Evolutionary conservation across 2,113 vertebrate species (phyloP), one percentile per base, ranked within the genome.

Genomic region (Brachypodius melanocephalos): DNA sequence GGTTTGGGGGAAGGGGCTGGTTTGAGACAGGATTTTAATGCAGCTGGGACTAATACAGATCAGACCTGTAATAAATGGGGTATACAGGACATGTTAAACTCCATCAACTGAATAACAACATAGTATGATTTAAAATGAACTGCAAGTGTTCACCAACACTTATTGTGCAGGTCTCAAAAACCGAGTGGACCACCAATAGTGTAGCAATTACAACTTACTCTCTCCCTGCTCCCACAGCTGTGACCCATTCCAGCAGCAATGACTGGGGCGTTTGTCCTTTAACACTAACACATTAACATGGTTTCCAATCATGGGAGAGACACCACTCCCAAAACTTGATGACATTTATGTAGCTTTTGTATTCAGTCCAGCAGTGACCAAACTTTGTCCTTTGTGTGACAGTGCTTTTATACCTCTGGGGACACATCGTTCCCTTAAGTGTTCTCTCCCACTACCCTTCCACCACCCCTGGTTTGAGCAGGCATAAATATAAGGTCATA

Each of bases 31-130:
- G 58, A 62, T 86, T 89, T 91, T 88, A 91, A 90, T 75, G 71
- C 92, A 93, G 87, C 83, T 91, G 93, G 90, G 85, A 93, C 28
- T 90, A 91, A 87, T 90, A 80, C 55, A 94, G 83, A 89, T 89
- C 82, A 80, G 76, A 95, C 78, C 77, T 86, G 76, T 34, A 89
- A 91, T 76, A 85, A 94, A 80, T 20, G n/a, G 66, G 76, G 86
- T 92, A 96, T 58, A 74, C 54, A 52, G 62, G 66, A 84, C 85
- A 71, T 29, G 68, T 82, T 88, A 57, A 96, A 88, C 68, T 90
- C 82, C 65, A 62, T 75, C 82, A 76, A 28, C 29, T 55, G 63
- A 88, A 12, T 57, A 93, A 88, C 67, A 96, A 71, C 65, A 43
- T 14, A 67, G 59, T 34, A 34, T 49, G 74, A 83, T 52, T 79